Base-by-base conservation (phyloP, 2,797 vertebrate genomes). In the Benthosema pterotum region DNA sequence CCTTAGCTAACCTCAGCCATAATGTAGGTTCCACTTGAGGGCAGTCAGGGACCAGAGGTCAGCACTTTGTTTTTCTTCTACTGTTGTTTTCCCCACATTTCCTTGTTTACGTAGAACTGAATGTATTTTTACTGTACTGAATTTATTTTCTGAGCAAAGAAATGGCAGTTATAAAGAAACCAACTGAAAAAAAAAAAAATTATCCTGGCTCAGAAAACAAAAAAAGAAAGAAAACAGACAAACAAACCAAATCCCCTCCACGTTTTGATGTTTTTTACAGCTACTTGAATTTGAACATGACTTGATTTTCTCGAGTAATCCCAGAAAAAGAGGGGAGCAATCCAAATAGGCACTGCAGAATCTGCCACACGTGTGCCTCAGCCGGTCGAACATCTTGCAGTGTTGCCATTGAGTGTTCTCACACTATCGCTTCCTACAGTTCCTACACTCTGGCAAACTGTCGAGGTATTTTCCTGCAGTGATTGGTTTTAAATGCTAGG, bases 381-480 rank as follows among this genome's bases (percentile, higher is more conserved):
- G n/a, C n/a, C n/a, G n/a, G n/a, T 92, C 93, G 93, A 95, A 94
- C 95, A 90, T 93, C 94, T 95, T 95, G 94, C 95, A 90, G 94
- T 92, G 96, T 94, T 94, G 94, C 92, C 95, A 93, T 87, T 96
- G 95, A 95, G 92, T 92, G 94, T 91, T 95, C 80, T 85, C 95
- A 95, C 95, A 95, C 95, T 96, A 93, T 96, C 94, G 94, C 95
- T 95, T 94, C 95, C 88, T 81, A 78, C 88, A 84, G 92, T 94
- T 94, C 94, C 96, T 94, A 92, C 96, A 95, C 95, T 92, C 95
- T 93, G 96, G 95, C 94, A 93, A 93, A 95, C 95, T 94, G 95
- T 94, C 92, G 94, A 97, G 96, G 96, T 97, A 97, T 95, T 97
- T 38, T 97, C 94, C 95, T 96, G 95, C 92, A 94, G 95, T 94